phyloP scores from a whole-genome alignment of 2,797 vertebrate species.

The Diplodus sargus region DNA sequence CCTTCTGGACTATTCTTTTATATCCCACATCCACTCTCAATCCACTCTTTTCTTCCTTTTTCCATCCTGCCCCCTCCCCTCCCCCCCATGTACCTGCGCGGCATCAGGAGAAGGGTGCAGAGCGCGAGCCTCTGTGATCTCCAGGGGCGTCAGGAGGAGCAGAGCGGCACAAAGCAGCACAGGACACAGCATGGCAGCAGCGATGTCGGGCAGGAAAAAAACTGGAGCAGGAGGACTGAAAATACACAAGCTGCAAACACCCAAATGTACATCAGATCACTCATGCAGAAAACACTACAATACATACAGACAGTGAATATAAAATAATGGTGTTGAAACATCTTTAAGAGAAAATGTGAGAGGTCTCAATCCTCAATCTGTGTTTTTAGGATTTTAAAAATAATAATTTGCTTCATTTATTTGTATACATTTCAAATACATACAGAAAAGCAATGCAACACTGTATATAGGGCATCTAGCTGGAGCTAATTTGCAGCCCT shows the following conservation, averaged over 20 bases:
- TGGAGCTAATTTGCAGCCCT: background rate
- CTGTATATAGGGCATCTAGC: background rate
- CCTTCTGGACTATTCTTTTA: constrained; percentile 18
- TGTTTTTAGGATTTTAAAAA: background rate
- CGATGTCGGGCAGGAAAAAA: constrained; percentile 7
- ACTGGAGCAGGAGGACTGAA: constrained; percentile 40
- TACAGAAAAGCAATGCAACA: background rate
- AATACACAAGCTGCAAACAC: constrained; percentile 42
- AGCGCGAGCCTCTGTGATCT: constrained; percentile 80
- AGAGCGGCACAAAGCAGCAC: constrained; percentile 81
- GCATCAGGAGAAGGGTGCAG: constrained; percentile 82
- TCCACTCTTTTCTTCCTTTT: constrained; percentile 15
- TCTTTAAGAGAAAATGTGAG: background rate
- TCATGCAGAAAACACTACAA: background rate
- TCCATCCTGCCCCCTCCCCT: background rate
- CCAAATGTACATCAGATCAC: background rate
- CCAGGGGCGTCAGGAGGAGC: constrained; percentile 81
- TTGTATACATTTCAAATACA: background rate
- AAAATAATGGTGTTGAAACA: background rate
- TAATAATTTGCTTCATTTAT: background rate
- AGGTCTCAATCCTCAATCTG: background rate
- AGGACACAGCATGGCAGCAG: constrained; percentile 81
- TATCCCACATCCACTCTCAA: constrained; percentile 42
- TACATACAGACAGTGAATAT: background rate
- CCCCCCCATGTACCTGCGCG: constrained; percentile 78